Conservation (phyloP, 2,113 vertebrate genomes). For the Burhinus oedicnemus region DNA sequence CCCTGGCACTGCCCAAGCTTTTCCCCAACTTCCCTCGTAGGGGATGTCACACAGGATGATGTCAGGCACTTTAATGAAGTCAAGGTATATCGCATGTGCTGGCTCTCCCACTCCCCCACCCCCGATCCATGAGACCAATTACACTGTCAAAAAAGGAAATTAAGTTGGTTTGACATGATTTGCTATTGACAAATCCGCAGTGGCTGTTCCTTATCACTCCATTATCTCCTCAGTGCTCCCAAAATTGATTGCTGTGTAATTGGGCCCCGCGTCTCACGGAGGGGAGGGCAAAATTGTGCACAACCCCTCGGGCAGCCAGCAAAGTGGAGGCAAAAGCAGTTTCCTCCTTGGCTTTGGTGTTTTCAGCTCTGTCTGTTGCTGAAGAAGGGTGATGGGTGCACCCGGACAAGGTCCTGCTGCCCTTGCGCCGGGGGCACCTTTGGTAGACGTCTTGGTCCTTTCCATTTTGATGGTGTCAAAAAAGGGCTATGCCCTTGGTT, state of each 20-base stretch:
- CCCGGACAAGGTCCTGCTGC: background rate
- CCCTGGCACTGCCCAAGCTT: background rate
- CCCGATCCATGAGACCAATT: constrained; percentile 54
- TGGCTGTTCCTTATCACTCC: constrained; percentile 69
- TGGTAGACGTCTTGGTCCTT: background rate
- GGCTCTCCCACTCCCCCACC: background rate
- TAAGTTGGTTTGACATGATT: constrained; percentile 68
- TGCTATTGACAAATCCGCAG: constrained; percentile 64
- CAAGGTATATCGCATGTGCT: constrained; percentile 50
- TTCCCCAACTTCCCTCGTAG: background rate
- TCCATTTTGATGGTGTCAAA: background rate
- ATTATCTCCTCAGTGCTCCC: constrained; percentile 67
- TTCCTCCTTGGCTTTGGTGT: background rate
- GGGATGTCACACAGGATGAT: background rate
- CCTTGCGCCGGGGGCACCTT: background rate
- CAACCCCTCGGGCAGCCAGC: background rate
- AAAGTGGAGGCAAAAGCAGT: background rate
- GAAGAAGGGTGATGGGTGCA: background rate
- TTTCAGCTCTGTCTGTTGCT: background rate
- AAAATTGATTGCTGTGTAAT: constrained; percentile 71
- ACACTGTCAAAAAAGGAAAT: constrained; percentile 69
- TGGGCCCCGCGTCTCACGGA: background rate
- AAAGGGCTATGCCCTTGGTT: background rate
- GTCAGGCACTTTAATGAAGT: constrained; percentile 45
- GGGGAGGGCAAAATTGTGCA: background rate